Percentiles rank a stretch among this genome's conserved stretches.
These are phyloP conservation scores for Dicrostonyx torquatus DNA, from an alignment of 2,797 vertebrate species.

Conservation along the genomic window DNA sequence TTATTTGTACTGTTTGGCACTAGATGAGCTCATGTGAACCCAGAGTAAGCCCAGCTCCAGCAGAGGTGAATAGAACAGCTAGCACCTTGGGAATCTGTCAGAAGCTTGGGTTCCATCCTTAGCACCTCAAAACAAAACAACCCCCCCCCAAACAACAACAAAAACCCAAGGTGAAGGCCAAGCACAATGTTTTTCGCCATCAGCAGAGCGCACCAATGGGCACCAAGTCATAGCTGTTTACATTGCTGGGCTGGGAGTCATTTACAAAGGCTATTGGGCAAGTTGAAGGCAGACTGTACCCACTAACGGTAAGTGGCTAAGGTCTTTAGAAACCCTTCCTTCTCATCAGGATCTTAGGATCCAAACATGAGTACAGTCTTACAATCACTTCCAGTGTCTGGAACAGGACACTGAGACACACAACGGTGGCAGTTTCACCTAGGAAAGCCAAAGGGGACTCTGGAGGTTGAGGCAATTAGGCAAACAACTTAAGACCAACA, in stretches of 20 bases:
- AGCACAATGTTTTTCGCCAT: too few species aligned
- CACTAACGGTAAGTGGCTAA: too few species aligned
- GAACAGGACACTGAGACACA: background rate
- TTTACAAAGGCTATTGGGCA: background rate
- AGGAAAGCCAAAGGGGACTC: background rate
- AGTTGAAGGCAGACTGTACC: background rate
- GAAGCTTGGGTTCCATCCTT: background rate
- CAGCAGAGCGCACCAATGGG: background rate
- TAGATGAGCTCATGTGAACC: background rate
- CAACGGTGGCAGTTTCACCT: background rate
- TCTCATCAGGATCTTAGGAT: background rate
- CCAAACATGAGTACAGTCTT: background rate
- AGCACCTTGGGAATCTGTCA: rapidly evolving
- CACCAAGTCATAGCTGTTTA: rapidly evolving
- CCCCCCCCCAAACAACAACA: too few species aligned
- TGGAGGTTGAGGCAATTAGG: background rate
- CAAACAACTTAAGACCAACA: background rate
- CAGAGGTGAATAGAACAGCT: background rate
- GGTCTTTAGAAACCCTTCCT: background rate
- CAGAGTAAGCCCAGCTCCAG: background rate
- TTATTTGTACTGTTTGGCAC: background rate
- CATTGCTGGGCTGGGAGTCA: background rate
- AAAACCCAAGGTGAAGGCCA: rapidly evolving
- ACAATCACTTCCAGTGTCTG: too few species aligned
- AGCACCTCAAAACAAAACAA: background rate